These are phyloP conservation scores for Petrolisthes manimaculis DNA, from an alignment of 2,888 invertebrate species.

Conservation along the genomic window DNA sequence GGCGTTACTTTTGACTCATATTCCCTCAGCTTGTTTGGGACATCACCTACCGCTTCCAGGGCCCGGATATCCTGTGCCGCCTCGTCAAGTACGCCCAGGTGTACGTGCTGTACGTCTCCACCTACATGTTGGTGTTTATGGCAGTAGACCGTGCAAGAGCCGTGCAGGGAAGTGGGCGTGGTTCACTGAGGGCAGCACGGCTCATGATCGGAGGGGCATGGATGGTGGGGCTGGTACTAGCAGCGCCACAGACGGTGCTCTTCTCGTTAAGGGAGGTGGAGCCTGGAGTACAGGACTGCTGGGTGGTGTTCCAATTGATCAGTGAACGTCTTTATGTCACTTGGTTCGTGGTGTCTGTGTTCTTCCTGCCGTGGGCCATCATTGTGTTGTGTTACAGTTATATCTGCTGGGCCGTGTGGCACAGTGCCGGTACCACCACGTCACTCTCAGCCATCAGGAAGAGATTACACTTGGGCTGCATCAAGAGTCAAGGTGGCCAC, in stretches of 20 bases:
- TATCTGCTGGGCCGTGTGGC: conserved; percentile 75
- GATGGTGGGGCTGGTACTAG: conserved; percentile 74
- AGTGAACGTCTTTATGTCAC: conserved; percentile 75
- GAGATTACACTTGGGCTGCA: conserved; percentile 40
- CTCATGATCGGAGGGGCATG: conserved; percentile 75
- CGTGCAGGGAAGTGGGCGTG: conserved; percentile 72
- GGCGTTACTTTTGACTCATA: too few relatives aligned
- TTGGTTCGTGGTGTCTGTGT: conserved; percentile 76
- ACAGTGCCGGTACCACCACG: conserved; percentile 62
- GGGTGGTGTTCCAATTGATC: conserved; percentile 74
- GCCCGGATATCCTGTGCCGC: conserved; percentile 70
- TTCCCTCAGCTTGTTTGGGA: conserved; percentile 68
- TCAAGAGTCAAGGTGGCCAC: neutral
- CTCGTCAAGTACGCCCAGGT: conserved; percentile 68
- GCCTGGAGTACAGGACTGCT: conserved; percentile 72
- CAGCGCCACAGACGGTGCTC: conserved; percentile 74
- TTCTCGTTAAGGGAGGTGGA: conserved; percentile 68
- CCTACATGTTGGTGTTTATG: conserved; percentile 73
- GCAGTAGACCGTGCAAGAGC: conserved; percentile 77
- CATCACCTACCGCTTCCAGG: conserved; percentile 72
- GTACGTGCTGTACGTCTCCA: conserved; percentile 68
- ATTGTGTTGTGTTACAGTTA: conserved; percentile 75
- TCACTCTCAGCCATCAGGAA: conserved; percentile 27
- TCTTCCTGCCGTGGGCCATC: conserved; percentile 75
- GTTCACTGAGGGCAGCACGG: conserved; percentile 72